Evolutionary conservation across 2,113 vertebrate species (phyloP), one percentile per base, ranked within the genome.

Genomic region (Petrocephalus microphthalmus): DNA sequence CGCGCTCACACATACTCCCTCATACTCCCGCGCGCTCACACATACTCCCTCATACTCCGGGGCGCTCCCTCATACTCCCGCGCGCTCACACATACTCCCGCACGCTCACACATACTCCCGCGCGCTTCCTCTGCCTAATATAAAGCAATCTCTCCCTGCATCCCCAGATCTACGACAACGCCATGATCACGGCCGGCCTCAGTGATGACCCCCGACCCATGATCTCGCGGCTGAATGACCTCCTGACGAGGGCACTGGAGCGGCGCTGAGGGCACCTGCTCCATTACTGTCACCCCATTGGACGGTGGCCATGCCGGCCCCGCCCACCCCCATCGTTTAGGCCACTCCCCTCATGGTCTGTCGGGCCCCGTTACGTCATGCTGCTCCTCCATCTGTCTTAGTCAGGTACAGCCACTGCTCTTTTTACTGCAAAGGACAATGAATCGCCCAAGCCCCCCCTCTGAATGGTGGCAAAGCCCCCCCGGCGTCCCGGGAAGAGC

Each of bases 111-210:
- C 2, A 5, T 2, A 8, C 57, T 25, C n/a, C 57, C 7, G 0
- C 22, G 10, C 7, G 57, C 57, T 64, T 22, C 57, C 22, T 11
- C 60, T 64, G n/a, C 60, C 60, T 13, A 13, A 25, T 29, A 13
- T 29, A 29, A 67, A 67, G n/a, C 57, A 25, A 13, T 86, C n/a
- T 54, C 2, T 84, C 1, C 51, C 57, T 87, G 15, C 25, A 13
- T 85, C 53, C 78, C 57, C 94, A 99, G 98, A 97, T 99, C 91
- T 99, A 98, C 8, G 98, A 99, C 92, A 99, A 99, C 0, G 98
- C 97, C 90, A 99, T 99, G 98, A 99, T 99, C 82, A 89, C 97
- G 22, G 98, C 98, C 0, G 98, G 98, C 2, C 94, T 99, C 4
- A 97, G 97, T 0, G 97, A 99, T 0, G 98, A 99, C 87, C 97